These are phyloP conservation scores for Ianthella basta DNA, from an alignment of 37 sponge, comb jelly and placozoan genomes.

Conservation along the genomic window DNA sequence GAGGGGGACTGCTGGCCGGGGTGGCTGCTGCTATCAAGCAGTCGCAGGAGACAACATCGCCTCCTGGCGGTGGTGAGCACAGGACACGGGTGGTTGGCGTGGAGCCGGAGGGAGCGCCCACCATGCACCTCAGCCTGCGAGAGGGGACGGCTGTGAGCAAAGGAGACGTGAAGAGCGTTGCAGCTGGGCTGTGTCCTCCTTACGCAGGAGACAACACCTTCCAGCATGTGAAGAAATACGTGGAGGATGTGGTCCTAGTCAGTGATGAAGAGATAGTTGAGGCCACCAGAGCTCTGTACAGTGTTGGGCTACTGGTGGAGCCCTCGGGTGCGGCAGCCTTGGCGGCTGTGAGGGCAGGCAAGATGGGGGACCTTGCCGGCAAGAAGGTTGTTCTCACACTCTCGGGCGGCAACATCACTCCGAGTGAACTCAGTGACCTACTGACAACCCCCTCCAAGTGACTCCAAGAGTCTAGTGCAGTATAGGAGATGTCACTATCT, in stretches of 20 bases:
- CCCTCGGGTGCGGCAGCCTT: slow-evolving; percentile 69
- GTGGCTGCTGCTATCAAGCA: slow-evolving; percentile 58
- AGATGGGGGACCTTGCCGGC: slow-evolving; percentile 37
- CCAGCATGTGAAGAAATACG: slow-evolving; percentile 36
- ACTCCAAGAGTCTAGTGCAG: no score
- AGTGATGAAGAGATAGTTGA: slow-evolving; percentile 63
- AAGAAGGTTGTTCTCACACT: slow-evolving; percentile 53
- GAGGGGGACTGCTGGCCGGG: slow-evolving; percentile 72
- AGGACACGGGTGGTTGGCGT: slow-evolving; percentile 42
- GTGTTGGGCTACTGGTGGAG: slow-evolving; percentile 63
- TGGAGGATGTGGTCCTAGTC: slow-evolving; percentile 66
- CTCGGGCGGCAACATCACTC: slow-evolving; percentile 65
- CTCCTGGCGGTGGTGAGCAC: slow-evolving; percentile 1
- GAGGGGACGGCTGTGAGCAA: slow-evolving; percentile 54
- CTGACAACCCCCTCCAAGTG: not conserved
- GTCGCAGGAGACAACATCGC: not conserved
- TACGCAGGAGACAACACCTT: slow-evolving; percentile 58
- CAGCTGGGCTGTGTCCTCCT: slow-evolving; percentile 68
- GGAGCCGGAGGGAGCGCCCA: slow-evolving; percentile 66
- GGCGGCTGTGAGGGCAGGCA: slow-evolving; percentile 53
- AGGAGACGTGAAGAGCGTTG: slow-evolving; percentile 35
- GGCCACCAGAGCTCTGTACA: slow-evolving; percentile 38
- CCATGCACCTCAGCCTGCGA: slow-evolving; percentile 63
- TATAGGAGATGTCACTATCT: no score
- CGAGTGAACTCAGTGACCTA: slow-evolving; percentile 46